Evolutionary conservation across 1,140 invertebrate species (phyloP).

Genomic region (Aleiodes sp.): DNA sequence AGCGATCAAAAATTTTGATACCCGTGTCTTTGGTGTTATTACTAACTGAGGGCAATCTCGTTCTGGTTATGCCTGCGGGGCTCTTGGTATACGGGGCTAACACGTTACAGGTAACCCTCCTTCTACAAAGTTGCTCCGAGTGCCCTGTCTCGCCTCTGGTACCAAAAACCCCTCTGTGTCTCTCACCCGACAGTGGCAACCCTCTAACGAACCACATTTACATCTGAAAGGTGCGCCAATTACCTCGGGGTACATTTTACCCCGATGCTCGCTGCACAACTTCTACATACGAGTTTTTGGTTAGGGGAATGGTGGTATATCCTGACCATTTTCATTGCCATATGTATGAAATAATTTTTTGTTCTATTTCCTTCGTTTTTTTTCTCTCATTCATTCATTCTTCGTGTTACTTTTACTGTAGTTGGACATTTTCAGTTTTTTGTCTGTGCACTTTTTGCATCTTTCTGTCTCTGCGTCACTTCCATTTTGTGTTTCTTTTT

Average conservation of each 20-base stretch:
- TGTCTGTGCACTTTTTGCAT: not conserved
- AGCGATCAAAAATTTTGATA: no score
- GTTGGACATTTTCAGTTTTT: not conserved
- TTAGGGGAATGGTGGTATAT: not conserved
- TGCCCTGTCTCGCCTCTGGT: constrained; percentile 2
- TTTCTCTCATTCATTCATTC: not conserved
- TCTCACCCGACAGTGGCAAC: constrained; percentile 38
- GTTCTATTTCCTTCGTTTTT: not conserved
- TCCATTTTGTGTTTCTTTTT: no score
- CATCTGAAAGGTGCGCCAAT: constrained; percentile 60
- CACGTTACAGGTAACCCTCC: not conserved
- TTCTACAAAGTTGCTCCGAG: not conserved
- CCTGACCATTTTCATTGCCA: not conserved
- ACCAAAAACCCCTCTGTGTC: constrained; percentile 24
- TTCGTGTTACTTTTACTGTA: no score
- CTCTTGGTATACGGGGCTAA: not conserved
- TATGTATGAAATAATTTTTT: constrained; percentile 11
- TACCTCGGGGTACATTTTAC: constrained; percentile 53
- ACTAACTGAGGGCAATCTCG: constrained; percentile 1
- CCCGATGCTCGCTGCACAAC: constrained; percentile 44
- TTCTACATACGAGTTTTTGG: constrained; percentile 1
- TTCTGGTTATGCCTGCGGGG: not conserved
- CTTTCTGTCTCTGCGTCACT: no score
- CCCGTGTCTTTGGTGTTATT: constrained; percentile 15
- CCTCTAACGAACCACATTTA: constrained; percentile 60